These are phyloP conservation scores for Gymnocephalus cernua DNA, from an alignment of 2,113 vertebrate genomes.

Conservation along the genomic window DNA sequence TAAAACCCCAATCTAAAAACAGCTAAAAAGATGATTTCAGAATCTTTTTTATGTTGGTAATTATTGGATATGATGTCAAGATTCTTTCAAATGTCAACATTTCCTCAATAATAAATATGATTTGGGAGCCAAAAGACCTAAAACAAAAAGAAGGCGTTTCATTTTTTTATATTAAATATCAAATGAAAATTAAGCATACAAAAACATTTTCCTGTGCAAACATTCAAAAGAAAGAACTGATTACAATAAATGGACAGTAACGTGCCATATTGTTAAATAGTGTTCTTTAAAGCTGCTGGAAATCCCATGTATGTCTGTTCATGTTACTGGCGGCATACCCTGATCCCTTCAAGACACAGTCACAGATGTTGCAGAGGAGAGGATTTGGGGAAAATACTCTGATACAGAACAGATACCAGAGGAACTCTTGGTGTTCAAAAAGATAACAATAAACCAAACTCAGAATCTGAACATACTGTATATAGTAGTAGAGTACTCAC, in stretches of 20 bases:
- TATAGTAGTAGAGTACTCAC: constrained; percentile 84
- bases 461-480: constrained; percentile 11
- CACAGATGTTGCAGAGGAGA: constrained; percentile 57
- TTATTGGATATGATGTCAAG: constrained; percentile 17
- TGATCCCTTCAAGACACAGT: constrained; percentile 42
- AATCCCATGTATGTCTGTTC: constrained; percentile 55
- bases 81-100: not conserved
- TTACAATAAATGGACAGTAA: not conserved
- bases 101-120: constrained; percentile 2
- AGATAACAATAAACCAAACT: constrained; percentile 4
- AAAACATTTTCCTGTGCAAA: not conserved
- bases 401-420: constrained; percentile 19
- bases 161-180: not conserved
- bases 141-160: not conserved
- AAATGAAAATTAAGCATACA: not conserved
- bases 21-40: constrained; percentile 4
- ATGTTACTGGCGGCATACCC: constrained; percentile 54
- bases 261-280: not conserved
- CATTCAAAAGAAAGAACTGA: not conserved
- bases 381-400: constrained; percentile 20
- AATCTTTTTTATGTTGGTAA: constrained; percentile 2
- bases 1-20: constrained; percentile 1
- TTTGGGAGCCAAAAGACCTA: not conserved
- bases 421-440: constrained; percentile 25
- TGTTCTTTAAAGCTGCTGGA: constrained; percentile 15